These are phyloP conservation scores for Megalonaias nervosa DNA, from an alignment of 1,140 invertebrate species.

Conservation along the genomic window DNA sequence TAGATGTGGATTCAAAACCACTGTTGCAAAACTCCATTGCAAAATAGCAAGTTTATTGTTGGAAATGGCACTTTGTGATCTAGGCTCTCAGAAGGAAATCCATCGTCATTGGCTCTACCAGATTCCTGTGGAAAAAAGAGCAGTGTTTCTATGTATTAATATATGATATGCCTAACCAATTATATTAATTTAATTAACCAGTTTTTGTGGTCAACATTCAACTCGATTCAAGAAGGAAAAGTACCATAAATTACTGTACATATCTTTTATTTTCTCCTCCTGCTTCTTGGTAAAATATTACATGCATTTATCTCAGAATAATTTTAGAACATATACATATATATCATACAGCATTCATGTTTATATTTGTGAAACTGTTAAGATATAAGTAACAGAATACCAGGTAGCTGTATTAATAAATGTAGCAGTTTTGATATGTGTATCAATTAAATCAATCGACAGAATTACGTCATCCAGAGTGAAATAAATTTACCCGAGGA, in stretches of 20 bases:
- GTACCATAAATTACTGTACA: background rate
- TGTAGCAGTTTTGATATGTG: too few relatives aligned
- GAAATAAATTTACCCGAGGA: too few relatives aligned
- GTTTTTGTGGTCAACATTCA: background rate
- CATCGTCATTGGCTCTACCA: constrained; percentile 29
- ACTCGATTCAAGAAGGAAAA: background rate
- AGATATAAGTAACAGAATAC: too few relatives aligned
- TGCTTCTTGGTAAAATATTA: too few relatives aligned
- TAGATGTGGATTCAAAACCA: constrained; percentile 25
- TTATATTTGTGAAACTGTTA: too few relatives aligned
- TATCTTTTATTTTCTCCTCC: too few relatives aligned
- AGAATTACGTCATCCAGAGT: too few relatives aligned
- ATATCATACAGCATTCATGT: too few relatives aligned
- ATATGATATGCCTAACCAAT: background rate
- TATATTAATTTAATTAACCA: background rate
- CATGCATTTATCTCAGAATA: too few relatives aligned
- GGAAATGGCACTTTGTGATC: constrained; percentile 52
- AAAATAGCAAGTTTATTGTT: constrained; percentile 50
- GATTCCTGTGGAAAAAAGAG: constrained; percentile 36
- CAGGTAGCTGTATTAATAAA: too few relatives aligned
- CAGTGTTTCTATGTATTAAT: background rate
- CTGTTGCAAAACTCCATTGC: constrained; percentile 34
- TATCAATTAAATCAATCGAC: too few relatives aligned
- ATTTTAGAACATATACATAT: too few relatives aligned
- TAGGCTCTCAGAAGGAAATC: constrained; percentile 30